Conservation (phyloP, 1,140 invertebrate species). For the Sarcophaga peregrina region DNA sequence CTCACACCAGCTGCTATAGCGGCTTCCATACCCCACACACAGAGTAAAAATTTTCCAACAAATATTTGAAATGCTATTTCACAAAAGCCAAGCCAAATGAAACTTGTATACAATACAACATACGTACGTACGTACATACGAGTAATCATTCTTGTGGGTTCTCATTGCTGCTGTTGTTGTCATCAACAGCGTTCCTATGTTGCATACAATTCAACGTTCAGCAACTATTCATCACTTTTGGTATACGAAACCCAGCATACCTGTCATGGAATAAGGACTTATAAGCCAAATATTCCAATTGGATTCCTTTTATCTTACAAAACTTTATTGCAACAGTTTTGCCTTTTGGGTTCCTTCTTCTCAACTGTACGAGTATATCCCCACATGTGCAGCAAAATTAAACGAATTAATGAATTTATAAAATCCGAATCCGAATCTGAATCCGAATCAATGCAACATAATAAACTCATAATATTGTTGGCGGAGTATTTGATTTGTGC, state of each 20-base stretch:
- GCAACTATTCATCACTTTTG: background rate
- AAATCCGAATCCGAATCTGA: background rate
- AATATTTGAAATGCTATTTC: background rate
- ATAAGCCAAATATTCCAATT: no score
- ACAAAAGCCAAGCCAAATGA: background rate
- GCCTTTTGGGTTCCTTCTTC: background rate
- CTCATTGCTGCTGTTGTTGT: background rate
- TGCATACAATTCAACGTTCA: background rate
- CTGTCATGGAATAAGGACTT: no score
- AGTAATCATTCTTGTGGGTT: background rate
- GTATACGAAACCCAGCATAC: no score
- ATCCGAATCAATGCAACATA: background rate
- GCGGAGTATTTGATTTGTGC: slow-evolving; percentile 33
- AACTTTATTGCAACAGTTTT: no score
- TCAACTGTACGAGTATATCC: background rate
- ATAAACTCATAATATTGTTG: slow-evolving; percentile 36
- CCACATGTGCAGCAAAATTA: background rate
- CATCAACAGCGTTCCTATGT: background rate
- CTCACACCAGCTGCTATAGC: background rate
- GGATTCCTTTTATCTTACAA: no score
- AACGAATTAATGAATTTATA: background rate
- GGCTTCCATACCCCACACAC: background rate
- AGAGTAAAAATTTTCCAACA: background rate
- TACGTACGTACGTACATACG: background rate
- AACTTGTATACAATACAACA: no score